Evolutionary conservation across 1,140 invertebrate species (phyloP), one percentile per base, ranked within the genome.

Genomic region (Oscheius sp.): DNA sequence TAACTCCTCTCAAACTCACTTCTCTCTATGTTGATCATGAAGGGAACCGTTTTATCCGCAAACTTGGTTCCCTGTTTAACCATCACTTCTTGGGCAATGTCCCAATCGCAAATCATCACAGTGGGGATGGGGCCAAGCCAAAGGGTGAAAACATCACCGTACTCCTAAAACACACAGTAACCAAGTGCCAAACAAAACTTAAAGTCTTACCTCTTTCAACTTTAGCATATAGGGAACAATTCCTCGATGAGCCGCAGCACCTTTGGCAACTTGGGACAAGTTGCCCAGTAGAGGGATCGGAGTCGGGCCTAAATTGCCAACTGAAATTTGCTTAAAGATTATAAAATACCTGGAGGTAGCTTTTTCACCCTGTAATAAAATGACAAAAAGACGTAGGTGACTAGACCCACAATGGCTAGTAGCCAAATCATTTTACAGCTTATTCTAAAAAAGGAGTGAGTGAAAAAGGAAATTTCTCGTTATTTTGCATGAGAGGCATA

Each of bases 91-190:
- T 55, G 29, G 18, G 61, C 59, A 18, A 64, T 29, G 1, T 72
- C 35, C 34, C 72, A 72, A 29, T 77, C 74, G 13, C 26, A 55
- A 18, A 77, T 59, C n/a, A 63, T 31, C 4, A 77, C 74, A 2
- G 61, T 62, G 15, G 75, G 66, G 2, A 70, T 3, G 2, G 74
- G 74, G 15, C 73, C 68, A 7, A 75, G 64, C 74, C 74, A 77
- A 35, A 77, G 7, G 18, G 74, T 77, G 61, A 42, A 77, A 18
- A 77, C 64, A 26, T 32, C 38, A 0, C 73, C 74, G 55, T 71
- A 76, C 15, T 20, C 31, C 46, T 76, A 34, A 34, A 26, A n/a
- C 10, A 3, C 3, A 1, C 49, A 13, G 15, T 63, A 13, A 0
- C 20, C 20, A 23, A 59, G 29, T 15, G 55, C 13, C 13, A 15